phyloP scores from a whole-genome alignment of 2,113 vertebrate genomes.

The Coracopsis vasa region DNA sequence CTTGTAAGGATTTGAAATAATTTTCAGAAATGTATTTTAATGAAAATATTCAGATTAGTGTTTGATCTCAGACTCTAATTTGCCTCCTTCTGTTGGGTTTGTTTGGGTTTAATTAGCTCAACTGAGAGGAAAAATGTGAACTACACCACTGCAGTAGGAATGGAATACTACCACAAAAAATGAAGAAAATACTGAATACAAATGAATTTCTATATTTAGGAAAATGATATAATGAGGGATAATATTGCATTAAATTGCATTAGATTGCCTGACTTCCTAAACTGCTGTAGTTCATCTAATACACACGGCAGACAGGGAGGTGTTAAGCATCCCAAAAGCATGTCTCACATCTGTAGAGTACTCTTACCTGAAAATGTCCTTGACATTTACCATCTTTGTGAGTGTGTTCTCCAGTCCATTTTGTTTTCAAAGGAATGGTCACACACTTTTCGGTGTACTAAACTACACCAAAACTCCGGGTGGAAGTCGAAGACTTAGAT shows the following conservation, averaged over 20 bases:
- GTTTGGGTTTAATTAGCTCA: not conserved
- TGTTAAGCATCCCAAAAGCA: not conserved
- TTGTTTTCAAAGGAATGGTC: constrained; percentile 81
- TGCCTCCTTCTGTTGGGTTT: not conserved
- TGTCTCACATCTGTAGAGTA: not conserved
- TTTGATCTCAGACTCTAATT: not conserved
- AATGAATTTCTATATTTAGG: not conserved
- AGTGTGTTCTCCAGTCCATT: not conserved
- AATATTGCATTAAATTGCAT: not conserved
- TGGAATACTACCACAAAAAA: not conserved
- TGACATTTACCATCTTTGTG: not conserved
- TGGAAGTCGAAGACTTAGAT: constrained; percentile 89
- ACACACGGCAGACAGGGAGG: not conserved
- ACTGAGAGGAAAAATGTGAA: not conserved
- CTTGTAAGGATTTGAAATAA: not conserved
- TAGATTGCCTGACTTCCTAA: not conserved
- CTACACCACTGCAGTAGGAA: not conserved
- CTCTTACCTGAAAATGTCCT: not conserved
- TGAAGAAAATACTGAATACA: not conserved
- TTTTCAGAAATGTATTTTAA: not conserved
- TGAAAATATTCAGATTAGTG: not conserved
- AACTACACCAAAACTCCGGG: constrained; percentile 95
- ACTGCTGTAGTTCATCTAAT: not conserved
- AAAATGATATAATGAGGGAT: not conserved
- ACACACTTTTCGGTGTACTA: constrained; percentile 90